Evolutionary conservation across 2,888 invertebrate species (phyloP).

Genomic region (Ophioninae sp.): DNA sequence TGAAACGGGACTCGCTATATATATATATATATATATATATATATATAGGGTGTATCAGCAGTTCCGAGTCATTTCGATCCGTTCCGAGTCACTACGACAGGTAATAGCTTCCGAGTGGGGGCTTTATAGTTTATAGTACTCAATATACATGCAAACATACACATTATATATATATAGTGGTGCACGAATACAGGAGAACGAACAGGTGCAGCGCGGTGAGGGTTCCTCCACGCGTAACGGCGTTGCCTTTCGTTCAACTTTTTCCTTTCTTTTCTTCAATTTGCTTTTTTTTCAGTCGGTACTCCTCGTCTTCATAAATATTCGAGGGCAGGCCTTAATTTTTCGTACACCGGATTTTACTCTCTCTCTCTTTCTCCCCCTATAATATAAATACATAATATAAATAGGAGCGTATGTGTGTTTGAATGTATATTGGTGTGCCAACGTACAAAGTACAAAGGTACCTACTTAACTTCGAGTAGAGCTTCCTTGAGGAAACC

Average conservation of each 20-base stretch:
- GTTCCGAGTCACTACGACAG: slow-evolving; percentile 57
- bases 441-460: not conserved
- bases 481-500: slow-evolving; percentile 40
- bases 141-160: slow-evolving; percentile 20
- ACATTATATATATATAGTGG: slow-evolving; percentile 15
- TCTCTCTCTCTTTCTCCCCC: not conserved
- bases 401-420: no score
- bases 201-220: slow-evolving; percentile 60
- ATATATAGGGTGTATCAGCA: not conserved
- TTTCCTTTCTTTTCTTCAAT: slow-evolving; percentile 30
- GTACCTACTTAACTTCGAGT: slow-evolving; percentile 31
- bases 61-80: slow-evolving; percentile 45
- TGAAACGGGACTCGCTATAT: not conserved
- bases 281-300: slow-evolving; percentile 27
- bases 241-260: slow-evolving; percentile 35
- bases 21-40: not conserved
- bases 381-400: slow-evolving; percentile 14
- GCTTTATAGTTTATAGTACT: slow-evolving; percentile 38
- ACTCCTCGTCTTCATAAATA: slow-evolving; percentile 43
- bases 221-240: slow-evolving; percentile 59
- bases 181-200: slow-evolving; percentile 38
- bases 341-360: slow-evolving; percentile 38
- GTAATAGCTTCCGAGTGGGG: slow-evolving; percentile 60
- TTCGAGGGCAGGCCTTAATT: slow-evolving; percentile 38
- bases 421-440: no score